Conservation (phyloP, 2,888 invertebrate species). For the Caenorhabditis sp. region DNA sequence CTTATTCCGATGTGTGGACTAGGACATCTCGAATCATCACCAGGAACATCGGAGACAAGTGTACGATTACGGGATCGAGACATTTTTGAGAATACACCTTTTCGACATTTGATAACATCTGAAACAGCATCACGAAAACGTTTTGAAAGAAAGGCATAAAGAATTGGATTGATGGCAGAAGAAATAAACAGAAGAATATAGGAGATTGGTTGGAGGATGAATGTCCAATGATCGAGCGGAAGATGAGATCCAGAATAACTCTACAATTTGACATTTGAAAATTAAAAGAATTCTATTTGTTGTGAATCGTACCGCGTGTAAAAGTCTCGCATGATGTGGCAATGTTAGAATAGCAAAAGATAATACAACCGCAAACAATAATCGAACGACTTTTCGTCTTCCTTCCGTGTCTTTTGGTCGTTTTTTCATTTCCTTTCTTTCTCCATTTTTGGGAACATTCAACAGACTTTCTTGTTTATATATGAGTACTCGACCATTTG, state of each 20-base stretch:
- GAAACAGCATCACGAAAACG: conserved; percentile 63
- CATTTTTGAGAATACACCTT: conserved; percentile 31
- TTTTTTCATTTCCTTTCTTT: conserved; percentile 20
- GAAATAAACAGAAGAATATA: conserved; percentile 64
- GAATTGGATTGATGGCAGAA: conserved; percentile 64
- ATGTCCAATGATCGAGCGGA: conserved; percentile 33
- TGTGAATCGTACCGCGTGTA: conserved; percentile 46
- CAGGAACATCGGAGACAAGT: conserved; percentile 50
- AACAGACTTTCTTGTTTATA: conserved; percentile 51
- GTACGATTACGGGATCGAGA: conserved; percentile 54
- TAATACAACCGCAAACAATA: conserved; percentile 86
- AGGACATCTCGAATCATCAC: conserved; percentile 43
- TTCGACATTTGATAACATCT: conserved; percentile 54
- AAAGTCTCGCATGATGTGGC: conserved; percentile 82
- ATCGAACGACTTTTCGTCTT: conserved; percentile 76
- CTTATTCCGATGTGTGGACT: conserved; percentile 39
- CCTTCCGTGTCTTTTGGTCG: conserved; percentile 40
- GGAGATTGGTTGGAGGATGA: conserved; percentile 61
- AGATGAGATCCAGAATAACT: conserved; percentile 41
- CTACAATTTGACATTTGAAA: no score
- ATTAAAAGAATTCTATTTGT: background rate
- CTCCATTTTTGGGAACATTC: conserved; percentile 33
- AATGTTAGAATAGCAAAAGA: conserved; percentile 88
- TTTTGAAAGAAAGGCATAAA: conserved; percentile 67
- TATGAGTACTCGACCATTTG: conserved; percentile 45